phyloP scores from a whole-genome alignment of 2,113 vertebrate species.

The Mystacornis crossleyi region DNA sequence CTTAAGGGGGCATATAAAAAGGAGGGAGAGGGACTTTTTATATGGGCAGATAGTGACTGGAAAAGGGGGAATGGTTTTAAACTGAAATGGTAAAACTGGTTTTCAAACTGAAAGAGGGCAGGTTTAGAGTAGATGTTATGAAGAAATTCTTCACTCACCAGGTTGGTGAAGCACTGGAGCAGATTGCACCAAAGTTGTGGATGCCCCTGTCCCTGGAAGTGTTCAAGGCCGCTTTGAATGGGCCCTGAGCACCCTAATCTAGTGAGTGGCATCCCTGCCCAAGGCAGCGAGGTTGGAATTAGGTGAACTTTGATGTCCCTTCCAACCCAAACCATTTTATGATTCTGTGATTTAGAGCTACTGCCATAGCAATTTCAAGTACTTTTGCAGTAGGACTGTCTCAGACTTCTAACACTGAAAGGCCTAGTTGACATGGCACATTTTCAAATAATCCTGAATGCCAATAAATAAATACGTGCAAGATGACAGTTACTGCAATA shows the following conservation, averaged over 20 bases:
- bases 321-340: not conserved
- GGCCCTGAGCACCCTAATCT: not conserved
- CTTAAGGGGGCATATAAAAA: not conserved
- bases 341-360: not conserved
- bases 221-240: not conserved
- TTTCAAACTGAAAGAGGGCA: not conserved
- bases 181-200: not conserved
- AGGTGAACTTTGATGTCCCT: not conserved
- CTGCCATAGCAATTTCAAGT: not conserved
- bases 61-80: not conserved
- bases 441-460: not conserved
- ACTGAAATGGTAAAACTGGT: not conserved
- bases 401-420: not conserved
- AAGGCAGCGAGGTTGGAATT: not conserved
- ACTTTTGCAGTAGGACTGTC: not conserved
- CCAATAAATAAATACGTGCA: not conserved
- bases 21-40: not conserved
- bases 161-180: not conserved
- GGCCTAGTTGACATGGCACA: not conserved
- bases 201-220: not conserved
- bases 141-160: not conserved
- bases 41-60: not conserved
- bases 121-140: not conserved
- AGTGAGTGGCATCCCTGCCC: not conserved
- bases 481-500: not conserved